A percentile compares a stretch with the other conserved stretches of the same genome.
Conservation (phyloP, 2,113 vertebrate genomes). For the Cryptomyrus ogoouensis region DNA sequence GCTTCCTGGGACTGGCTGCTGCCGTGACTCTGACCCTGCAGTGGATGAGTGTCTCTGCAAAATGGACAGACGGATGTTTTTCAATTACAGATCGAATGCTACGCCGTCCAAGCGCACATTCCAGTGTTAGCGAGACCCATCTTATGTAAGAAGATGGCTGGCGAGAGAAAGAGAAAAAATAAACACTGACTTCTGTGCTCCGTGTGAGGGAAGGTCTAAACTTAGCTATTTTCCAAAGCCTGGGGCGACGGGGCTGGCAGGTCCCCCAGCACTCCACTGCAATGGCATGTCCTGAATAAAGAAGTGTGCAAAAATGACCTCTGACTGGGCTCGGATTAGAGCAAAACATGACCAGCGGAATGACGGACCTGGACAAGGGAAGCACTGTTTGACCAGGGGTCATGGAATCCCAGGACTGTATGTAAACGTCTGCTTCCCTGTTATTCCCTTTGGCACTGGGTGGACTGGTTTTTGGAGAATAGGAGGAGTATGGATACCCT, state of each 20-base stretch:
- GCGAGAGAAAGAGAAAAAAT: constrained; percentile 26
- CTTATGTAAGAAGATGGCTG: constrained; percentile 4
- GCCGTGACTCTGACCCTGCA: background rate
- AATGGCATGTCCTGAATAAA: constrained; percentile 24
- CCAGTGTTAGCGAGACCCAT: background rate
- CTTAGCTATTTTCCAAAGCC: constrained; percentile 34
- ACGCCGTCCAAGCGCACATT: constrained; percentile 5
- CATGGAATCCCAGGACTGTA: background rate
- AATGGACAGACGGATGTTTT: background rate
- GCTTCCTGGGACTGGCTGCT: background rate
- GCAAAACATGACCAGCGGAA: constrained; percentile 15
- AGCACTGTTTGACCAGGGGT: background rate
- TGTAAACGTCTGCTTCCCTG: constrained; percentile 2
- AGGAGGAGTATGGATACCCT: background rate
- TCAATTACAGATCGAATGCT: background rate
- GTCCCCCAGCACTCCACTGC: background rate
- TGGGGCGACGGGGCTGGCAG: constrained; percentile 18
- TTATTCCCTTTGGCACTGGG: constrained; percentile 4
- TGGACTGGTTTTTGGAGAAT: constrained; percentile 43
- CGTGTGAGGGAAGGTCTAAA: constrained; percentile 33
- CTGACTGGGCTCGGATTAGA: background rate
- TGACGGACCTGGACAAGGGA: background rate
- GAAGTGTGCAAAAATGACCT: constrained; percentile 10
- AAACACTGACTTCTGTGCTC: constrained; percentile 24
- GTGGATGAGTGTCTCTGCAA: background rate